Evolutionary conservation across 2,888 invertebrate species (phyloP), one percentile per base, ranked within the genome.

Genomic region (Scaptomyza parva): DNA sequence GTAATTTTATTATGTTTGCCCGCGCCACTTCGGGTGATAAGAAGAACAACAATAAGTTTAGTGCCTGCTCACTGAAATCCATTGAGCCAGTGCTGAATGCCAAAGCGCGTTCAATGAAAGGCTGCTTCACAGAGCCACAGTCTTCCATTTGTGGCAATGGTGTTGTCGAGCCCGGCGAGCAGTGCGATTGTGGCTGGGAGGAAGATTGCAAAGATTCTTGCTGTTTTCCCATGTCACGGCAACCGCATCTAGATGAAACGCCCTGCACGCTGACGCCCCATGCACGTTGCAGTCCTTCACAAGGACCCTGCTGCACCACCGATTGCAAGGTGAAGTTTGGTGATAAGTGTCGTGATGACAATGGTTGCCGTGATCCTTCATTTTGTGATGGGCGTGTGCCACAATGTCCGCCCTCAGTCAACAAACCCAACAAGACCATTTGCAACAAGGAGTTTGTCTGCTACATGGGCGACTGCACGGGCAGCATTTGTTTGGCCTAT

Each of bases 1-100:
- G 99, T 41, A 99, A 99, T 93, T 99, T 96, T 92, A 99, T 99
- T 89, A 99, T 99, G 99, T 99, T 99, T 92, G 98, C 99, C 20
- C 95, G 99, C 74, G 99, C 99, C 33, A 99, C 99, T 55, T 98
- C 98, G 85, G 99, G 99, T 40, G 99, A 99, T 92, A 96, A 98
- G 89, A 96, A 95, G 91, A 99, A 99, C 93, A 99, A 99, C 92
- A 98, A 98, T 92, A 96, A 97, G 90, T 99, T 99, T 92, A 98
- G 98, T 0, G 96, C 96, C 0, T 99, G 99, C 92, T 98, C 98
- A 73, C 93, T 98, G 68, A 95, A 96, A 89, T 96, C 97, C 83
- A 98, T 98, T 89, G 96, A 97, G 92, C 97, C 97, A 0, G 97
- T 98, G 45, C 94, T 98, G 67, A 97, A 97, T 92, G 95, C 96